Base-by-base conservation (phyloP, 2,797 vertebrate genomes). In the Carapus acus region DNA sequence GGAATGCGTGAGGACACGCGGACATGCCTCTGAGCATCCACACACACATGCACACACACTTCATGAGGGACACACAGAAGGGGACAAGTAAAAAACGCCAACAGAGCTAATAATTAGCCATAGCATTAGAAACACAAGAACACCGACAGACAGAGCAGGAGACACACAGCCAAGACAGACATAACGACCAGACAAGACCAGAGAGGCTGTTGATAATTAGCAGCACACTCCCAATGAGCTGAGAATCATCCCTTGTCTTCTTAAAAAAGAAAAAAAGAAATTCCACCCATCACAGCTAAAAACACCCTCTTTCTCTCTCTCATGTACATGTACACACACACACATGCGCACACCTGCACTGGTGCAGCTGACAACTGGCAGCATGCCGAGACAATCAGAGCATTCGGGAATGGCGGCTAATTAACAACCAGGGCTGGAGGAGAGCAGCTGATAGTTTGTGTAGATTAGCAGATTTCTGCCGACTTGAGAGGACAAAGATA, bases 401-500 rank as follows among this genome's bases (percentile, higher is more conserved):
- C 71, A 58, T 53, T 62, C 68, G 61, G 71, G 69, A 70, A 66
- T 70, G 56, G 55, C 60, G 47, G 76, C 70, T 78, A 74, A 85
- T 83, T 81, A 79, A 79, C 76, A 73, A 58, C 51, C 52, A 9
- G 55, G 65, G 59, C 55, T 56, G 55, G 40, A 20, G 19, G 40
- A 22, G 40, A 42, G 21, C 1, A 22, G 76, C 69, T 74, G 76
- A 78, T 74, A 50, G 73, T 78, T 67, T 48, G 71, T 71, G 61
- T 60, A 69, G 77, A 80, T 81, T 74, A 80, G 65, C 48, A 57
- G 66, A 61, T 79, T 80, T 79, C 73, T 74, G 55, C 54, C 62
- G 74, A 82, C 74, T 66, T 67, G 71, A 69, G 67, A 63, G 74
- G 69, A 74, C 71, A 68, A 71, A 81, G 69, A 81, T 66, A 73